These are phyloP conservation scores for Eufriesea mexicana DNA, from an alignment of 1,140 invertebrate genomes.

Conservation along the genomic window DNA sequence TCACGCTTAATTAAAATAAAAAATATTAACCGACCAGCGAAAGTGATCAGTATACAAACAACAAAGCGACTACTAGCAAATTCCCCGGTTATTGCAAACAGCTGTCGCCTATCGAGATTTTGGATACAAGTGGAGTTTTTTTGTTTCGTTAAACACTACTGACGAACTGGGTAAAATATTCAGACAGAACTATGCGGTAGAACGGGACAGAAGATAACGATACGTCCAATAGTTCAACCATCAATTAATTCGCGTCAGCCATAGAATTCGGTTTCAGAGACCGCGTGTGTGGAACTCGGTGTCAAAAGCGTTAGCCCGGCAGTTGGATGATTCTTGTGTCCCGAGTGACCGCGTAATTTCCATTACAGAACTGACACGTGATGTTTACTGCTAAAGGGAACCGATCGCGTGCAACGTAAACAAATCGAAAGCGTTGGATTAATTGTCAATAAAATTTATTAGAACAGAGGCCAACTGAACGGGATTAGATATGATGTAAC, in stretches of 20 bases:
- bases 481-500: too few species aligned
- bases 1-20: too few species aligned
- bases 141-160: neutral
- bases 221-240: conserved; percentile 22
- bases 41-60: neutral
- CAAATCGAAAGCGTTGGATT: neutral
- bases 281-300: neutral
- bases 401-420: conserved; percentile 5
- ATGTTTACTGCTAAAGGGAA: conserved; percentile 22
- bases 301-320: conserved; percentile 1
- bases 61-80: neutral
- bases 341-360: neutral
- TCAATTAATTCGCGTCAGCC: conserved; percentile 37
- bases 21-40: too few species aligned
- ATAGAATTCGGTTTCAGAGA: conserved; percentile 9
- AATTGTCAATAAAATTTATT: neutral
- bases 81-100: neutral
- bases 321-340: neutral
- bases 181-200: neutral
- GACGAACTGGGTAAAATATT: neutral
- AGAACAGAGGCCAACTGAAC: neutral
- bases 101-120: neutral
- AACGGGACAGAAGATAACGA: conserved; percentile 13
- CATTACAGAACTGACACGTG: conserved; percentile 17
- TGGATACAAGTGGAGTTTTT: neutral